These are phyloP conservation scores for Podargus strigoides DNA, from an alignment of 2,797 vertebrate species.

Conservation along the genomic window DNA sequence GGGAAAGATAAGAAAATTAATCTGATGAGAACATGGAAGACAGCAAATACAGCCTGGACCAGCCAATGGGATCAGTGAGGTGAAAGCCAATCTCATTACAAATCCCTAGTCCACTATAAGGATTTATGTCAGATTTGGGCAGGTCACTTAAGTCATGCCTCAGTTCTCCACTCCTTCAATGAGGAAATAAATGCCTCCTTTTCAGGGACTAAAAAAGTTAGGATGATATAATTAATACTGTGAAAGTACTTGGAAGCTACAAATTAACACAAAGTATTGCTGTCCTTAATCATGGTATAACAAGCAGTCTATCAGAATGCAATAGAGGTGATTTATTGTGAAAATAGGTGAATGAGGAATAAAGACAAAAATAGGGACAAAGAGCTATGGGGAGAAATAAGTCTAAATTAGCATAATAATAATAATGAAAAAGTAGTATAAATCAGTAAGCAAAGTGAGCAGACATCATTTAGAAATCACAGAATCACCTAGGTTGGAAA, in stretches of 20 bases:
- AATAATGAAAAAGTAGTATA: neutral
- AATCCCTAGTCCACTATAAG: neutral
- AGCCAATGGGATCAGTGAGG: neutral
- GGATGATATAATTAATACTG: neutral
- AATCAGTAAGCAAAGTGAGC: neutral
- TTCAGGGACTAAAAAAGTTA: neutral
- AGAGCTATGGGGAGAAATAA: neutral
- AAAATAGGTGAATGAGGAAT: neutral
- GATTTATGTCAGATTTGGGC: constrained; percentile 14
- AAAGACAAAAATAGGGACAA: neutral
- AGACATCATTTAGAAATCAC: neutral
- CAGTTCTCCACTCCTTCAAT: neutral
- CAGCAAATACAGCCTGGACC: neutral
- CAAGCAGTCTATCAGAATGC: neutral
- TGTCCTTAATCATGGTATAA: neutral
- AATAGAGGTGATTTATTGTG: neutral
- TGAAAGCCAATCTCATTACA: constrained; percentile 22
- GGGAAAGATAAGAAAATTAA: neutral
- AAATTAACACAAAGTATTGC: neutral
- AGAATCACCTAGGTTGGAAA: no score
- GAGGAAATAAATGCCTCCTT: neutral
- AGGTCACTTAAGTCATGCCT: constrained; percentile 1
- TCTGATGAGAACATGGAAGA: neutral
- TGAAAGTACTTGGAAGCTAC: neutral
- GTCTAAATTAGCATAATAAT: neutral